phyloP scores from a whole-genome alignment of 2,113 vertebrate genomes.

The Nothocercus nigrocapillus region DNA sequence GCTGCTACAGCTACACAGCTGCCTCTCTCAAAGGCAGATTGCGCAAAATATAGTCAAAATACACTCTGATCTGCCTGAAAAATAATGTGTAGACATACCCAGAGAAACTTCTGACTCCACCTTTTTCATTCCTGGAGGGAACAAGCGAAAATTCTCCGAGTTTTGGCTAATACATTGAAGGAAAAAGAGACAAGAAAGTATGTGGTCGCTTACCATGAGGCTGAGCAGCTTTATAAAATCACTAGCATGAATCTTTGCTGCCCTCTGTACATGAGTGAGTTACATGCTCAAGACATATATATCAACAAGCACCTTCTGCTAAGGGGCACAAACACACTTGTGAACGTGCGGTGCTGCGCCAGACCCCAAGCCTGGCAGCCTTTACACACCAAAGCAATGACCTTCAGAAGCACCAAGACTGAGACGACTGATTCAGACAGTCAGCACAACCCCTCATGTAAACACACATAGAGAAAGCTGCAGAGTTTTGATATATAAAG shows the following conservation, averaged over 20 bases:
- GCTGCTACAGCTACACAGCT: background rate
- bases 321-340: background rate
- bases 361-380: background rate
- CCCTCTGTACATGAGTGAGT: constrained; percentile 29
- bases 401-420: background rate
- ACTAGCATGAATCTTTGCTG: constrained; percentile 32
- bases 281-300: background rate
- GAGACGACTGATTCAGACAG: background rate
- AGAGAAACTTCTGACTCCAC: background rate
- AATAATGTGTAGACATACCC: background rate
- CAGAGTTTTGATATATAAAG: background rate
- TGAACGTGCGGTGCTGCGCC: background rate
- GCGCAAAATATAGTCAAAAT: background rate
- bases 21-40: background rate
- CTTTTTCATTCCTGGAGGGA: background rate
- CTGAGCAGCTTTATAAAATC: constrained; percentile 3
- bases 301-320: background rate
- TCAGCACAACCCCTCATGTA: background rate
- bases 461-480: background rate
- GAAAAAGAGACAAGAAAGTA: background rate
- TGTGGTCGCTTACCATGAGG: background rate
- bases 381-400: background rate
- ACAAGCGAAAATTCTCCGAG: background rate
- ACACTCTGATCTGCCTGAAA: background rate
- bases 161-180: background rate